phyloP scores from a whole-genome alignment of 1,140 invertebrate species.

The Stegodyphus dumicola region DNA sequence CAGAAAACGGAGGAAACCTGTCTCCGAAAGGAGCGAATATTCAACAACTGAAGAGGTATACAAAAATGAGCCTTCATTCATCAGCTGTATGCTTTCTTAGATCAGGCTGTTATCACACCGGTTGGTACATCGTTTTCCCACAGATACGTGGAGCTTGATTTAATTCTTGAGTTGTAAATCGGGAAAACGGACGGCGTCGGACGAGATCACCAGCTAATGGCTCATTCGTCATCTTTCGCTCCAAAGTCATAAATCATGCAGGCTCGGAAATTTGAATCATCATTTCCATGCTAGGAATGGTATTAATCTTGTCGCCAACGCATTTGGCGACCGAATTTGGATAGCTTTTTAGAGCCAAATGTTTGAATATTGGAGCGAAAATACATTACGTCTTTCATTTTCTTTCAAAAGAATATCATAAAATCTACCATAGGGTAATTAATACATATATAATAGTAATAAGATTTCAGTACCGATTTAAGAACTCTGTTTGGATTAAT shows the following conservation, averaged over 20 bases:
- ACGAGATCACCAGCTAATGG: background rate
- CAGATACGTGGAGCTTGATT: background rate
- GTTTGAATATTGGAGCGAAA: too few species aligned
- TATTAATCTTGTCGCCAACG: too few species aligned
- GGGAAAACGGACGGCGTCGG: conserved; percentile 1
- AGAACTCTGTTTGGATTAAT: too few species aligned
- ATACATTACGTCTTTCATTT: too few species aligned
- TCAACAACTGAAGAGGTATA: background rate
- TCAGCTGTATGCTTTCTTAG: background rate
- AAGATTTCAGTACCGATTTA: too few species aligned
- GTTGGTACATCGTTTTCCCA: background rate
- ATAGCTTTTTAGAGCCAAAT: too few species aligned
- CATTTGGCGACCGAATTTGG: too few species aligned
- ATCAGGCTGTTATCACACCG: background rate
- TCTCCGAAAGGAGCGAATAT: too few species aligned
- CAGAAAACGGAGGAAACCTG: too few species aligned
- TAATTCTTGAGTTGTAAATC: conserved; percentile 34
- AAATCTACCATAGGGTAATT: too few species aligned
- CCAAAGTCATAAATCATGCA: background rate
- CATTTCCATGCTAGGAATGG: background rate
- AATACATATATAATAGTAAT: too few species aligned
- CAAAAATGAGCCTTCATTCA: background rate
- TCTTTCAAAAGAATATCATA: too few species aligned
- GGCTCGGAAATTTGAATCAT: background rate
- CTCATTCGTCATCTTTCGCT: conserved; percentile 4